Evolutionary conservation across 2,888 invertebrate genomes (phyloP).

Genomic region (Pycnomerus fuliginosus): DNA sequence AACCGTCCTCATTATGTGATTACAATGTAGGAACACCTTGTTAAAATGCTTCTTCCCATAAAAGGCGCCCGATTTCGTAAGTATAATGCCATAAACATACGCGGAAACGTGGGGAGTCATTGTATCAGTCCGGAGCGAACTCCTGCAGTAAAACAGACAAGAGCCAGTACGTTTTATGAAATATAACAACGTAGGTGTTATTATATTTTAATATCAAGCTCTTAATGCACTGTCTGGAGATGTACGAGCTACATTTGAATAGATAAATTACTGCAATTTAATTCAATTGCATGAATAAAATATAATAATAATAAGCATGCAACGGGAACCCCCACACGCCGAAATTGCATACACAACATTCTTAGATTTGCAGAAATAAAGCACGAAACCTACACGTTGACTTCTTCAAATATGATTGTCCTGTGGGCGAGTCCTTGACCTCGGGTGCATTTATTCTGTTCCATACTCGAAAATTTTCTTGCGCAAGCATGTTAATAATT

Average conservation of each 20-base stretch:
- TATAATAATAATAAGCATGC: slow-evolving; percentile 7
- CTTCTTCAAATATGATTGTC: too few relatives aligned
- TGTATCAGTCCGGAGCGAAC: slow-evolving; percentile 19
- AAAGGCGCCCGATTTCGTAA: slow-evolving; percentile 7
- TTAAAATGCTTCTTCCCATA: slow-evolving; percentile 9
- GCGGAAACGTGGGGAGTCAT: slow-evolving; percentile 23
- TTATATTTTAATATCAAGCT: slow-evolving; percentile 50
- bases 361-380: too few relatives aligned
- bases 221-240: slow-evolving; percentile 40
- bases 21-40: too few relatives aligned
- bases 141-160: slow-evolving; percentile 20
- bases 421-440: too few relatives aligned
- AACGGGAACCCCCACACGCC: too few relatives aligned
- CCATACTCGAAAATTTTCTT: too few relatives aligned
- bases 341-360: too few relatives aligned
- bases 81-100: slow-evolving; percentile 3
- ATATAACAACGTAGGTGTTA: slow-evolving; percentile 43
- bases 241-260: slow-evolving; percentile 40
- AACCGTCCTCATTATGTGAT: too few relatives aligned
- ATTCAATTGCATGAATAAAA: slow-evolving; percentile 42
- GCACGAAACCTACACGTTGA: too few relatives aligned
- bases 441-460: too few relatives aligned
- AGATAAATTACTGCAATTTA: slow-evolving; percentile 46
- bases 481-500: too few relatives aligned
- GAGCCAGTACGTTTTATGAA: slow-evolving; percentile 10